Conservation (phyloP, 2,113 vertebrate genomes). For the Okapia johnstoni region DNA sequence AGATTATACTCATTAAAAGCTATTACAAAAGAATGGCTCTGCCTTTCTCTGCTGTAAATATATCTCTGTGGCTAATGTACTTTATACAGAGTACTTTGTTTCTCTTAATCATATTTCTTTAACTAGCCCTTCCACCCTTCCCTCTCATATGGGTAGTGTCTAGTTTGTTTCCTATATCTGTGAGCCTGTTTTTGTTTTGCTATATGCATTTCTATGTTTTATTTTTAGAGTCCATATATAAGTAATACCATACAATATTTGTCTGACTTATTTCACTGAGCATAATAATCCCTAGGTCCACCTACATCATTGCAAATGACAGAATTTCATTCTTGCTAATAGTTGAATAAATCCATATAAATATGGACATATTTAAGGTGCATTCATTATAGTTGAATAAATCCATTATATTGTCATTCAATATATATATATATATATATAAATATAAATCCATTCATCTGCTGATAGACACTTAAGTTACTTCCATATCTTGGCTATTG, state of each 20-base stretch:
- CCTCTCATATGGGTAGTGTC: neutral
- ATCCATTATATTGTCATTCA: too few relatives aligned
- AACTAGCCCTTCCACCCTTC: neutral
- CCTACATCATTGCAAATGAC: neutral
- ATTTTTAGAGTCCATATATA: neutral
- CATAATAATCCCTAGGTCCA: neutral
- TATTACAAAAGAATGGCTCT: neutral
- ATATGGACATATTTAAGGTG: too few relatives aligned
- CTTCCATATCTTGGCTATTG: neutral
- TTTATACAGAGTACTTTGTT: neutral
- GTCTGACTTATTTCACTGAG: neutral
- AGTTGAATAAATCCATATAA: neutral
- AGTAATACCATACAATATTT: neutral
- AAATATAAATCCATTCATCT: neutral
- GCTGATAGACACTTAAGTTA: neutral
- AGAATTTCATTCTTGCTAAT: neutral
- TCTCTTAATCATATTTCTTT: neutral
- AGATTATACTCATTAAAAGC: neutral
- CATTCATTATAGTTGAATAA: too few relatives aligned
- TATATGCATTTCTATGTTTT: neutral
- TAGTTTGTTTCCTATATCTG: neutral
- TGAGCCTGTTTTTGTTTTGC: neutral
- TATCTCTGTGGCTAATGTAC: neutral
- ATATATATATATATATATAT: neutral
- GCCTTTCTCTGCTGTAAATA: neutral